These are phyloP conservation scores for Passer montanus DNA, from an alignment of 2,113 vertebrate genomes.

Conservation along the genomic window DNA sequence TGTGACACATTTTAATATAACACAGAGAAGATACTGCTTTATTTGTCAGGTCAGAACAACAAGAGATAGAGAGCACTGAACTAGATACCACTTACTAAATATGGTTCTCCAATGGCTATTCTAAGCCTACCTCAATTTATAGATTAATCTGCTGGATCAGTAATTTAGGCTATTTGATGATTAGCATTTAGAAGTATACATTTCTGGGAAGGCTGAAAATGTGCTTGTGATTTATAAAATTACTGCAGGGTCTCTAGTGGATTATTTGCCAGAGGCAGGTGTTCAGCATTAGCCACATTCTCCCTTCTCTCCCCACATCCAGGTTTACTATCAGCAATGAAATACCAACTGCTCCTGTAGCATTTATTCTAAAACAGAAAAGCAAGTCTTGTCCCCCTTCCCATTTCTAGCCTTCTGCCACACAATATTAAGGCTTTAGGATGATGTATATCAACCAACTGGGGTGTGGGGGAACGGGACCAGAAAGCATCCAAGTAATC, in stretches of 20 bases:
- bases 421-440: not conserved
- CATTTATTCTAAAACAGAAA: not conserved
- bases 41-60: not conserved
- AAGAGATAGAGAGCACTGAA: not conserved
- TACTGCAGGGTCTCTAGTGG: not conserved
- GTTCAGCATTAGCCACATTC: not conserved
- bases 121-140: not conserved
- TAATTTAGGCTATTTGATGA: not conserved
- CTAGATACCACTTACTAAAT: not conserved
- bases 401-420: not conserved
- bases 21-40: not conserved
- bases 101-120: not conserved
- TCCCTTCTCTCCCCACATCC: not conserved
- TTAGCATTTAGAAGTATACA: not conserved
- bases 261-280: constrained; percentile 2
- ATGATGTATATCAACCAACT: not conserved
- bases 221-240: constrained; percentile 19
- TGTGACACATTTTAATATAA: not conserved
- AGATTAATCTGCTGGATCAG: not conserved
- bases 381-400: not conserved
- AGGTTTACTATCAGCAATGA: constrained; percentile 5
- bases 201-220: constrained; percentile 1
- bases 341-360: not conserved
- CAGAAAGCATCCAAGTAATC: not conserved
- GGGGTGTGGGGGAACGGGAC: not conserved